Conservation (phyloP, 2,888 invertebrate species). For the Hirtodrosophila cameraria region DNA sequence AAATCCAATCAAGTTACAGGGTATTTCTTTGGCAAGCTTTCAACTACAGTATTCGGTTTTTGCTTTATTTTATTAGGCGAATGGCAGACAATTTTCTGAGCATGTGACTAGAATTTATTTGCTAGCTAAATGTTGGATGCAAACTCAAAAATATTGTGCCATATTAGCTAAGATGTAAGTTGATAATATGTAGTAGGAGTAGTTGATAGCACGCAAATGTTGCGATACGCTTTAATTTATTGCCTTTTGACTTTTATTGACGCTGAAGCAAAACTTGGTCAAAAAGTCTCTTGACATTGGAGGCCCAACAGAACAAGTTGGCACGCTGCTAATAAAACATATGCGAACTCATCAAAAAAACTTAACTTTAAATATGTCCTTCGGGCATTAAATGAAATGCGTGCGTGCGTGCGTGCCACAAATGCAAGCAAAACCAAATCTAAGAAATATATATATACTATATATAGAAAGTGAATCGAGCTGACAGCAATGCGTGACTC, state of each 20-base stretch:
- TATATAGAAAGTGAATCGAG: constrained; percentile 34
- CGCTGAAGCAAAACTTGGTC: constrained; percentile 25
- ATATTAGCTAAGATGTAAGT: constrained; percentile 10
- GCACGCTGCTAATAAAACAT: constrained; percentile 71
- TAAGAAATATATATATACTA: constrained; percentile 6
- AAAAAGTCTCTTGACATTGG: constrained; percentile 14
- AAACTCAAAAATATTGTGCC: constrained; percentile 54
- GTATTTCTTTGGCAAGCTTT: not conserved
- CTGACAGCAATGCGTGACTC: constrained; percentile 54
- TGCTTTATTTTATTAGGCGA: constrained; percentile 51
- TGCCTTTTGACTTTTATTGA: constrained; percentile 53
- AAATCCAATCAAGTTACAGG: too few species aligned
- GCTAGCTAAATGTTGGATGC: constrained; percentile 14
- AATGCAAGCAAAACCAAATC: constrained; percentile 25
- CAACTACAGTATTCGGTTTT: not conserved
- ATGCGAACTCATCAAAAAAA: constrained; percentile 76
- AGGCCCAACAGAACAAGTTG: constrained; percentile 42
- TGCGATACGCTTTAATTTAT: constrained; percentile 57
- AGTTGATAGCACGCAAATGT: constrained; percentile 34
- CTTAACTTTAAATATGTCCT: constrained; percentile 72
- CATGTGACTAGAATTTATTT: constrained; percentile 72
- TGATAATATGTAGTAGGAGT: constrained; percentile 35
- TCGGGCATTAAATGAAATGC: constrained; percentile 57
- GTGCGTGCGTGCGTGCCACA: constrained; percentile 51
- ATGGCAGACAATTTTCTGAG: constrained; percentile 39